phyloP scores from a whole-genome alignment of 2,113 vertebrate genomes.

The Rhynchomys soricoides region DNA sequence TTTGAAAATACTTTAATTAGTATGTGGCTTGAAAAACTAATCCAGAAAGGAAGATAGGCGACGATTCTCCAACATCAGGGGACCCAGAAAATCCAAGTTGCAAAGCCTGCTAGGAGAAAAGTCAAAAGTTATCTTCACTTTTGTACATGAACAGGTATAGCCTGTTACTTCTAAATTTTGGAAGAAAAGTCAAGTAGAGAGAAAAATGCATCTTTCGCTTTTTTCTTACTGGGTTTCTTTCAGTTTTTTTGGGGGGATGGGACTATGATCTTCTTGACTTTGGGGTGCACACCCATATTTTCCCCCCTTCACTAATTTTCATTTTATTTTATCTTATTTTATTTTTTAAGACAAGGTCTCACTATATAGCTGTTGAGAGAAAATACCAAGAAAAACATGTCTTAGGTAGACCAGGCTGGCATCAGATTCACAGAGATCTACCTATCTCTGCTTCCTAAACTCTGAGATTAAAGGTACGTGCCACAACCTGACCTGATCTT shows the following conservation, averaged over 20 bases:
- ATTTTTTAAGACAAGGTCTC: not conserved
- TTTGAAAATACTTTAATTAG: slow-evolving; percentile 67
- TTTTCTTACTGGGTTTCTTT: not conserved
- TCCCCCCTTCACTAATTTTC: not conserved
- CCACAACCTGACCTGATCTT: too few relatives aligned
- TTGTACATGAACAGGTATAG: not conserved
- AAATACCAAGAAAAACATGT: not conserved
- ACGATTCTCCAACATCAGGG: not conserved
- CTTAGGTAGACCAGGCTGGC: not conserved
- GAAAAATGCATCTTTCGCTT: not conserved
- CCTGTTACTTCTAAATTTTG: not conserved
- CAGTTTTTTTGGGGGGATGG: not conserved
- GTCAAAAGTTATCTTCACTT: not conserved
- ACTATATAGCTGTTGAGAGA: not conserved
- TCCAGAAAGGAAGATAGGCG: slow-evolving; percentile 31
- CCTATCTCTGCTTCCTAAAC: not conserved
- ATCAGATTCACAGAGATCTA: not conserved
- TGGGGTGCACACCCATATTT: not conserved
- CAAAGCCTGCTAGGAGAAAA: not conserved
- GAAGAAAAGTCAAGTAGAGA: not conserved
- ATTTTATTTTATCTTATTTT: not conserved
- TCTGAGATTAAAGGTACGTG: not conserved
- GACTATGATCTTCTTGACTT: slow-evolving; percentile 14
- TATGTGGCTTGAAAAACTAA: slow-evolving; percentile 60
- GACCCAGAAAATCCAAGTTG: slow-evolving; percentile 17